Conservation (phyloP, 2,797 vertebrate genomes). For the Tapera naevia region DNA sequence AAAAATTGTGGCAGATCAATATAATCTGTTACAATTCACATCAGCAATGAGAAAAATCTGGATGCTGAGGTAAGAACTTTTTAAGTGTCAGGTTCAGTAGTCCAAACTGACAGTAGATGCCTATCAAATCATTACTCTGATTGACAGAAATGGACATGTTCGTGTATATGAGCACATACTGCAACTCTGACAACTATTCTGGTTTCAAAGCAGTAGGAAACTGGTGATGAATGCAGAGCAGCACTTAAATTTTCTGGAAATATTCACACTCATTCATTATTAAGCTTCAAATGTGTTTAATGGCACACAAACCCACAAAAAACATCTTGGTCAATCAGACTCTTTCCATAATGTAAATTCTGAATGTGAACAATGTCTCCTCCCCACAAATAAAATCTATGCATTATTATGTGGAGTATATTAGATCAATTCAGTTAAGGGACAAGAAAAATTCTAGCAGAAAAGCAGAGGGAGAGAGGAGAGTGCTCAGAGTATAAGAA, state of each 20-base stretch:
- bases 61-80: not conserved
- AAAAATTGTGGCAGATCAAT: not conserved
- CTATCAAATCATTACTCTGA: not conserved
- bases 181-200: not conserved
- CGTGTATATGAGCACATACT: not conserved
- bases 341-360: not conserved
- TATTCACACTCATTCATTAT: not conserved
- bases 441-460: not conserved
- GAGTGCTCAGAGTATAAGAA: not conserved
- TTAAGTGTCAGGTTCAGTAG: not conserved
- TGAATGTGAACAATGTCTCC: not conserved
- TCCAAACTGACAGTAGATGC: not conserved
- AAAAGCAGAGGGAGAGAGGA: not conserved
- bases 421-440: not conserved
- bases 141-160: not conserved
- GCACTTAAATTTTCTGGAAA: not conserved
- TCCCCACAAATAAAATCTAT: not conserved
- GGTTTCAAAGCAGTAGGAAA: not conserved
- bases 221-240: not conserved
- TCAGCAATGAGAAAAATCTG: not conserved
- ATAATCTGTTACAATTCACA: not conserved
- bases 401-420: not conserved
- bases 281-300: not conserved
- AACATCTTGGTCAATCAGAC: not conserved
- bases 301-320: not conserved